Conservation (phyloP, 2,797 vertebrate genomes). For the Protosalanx chinensis region DNA sequence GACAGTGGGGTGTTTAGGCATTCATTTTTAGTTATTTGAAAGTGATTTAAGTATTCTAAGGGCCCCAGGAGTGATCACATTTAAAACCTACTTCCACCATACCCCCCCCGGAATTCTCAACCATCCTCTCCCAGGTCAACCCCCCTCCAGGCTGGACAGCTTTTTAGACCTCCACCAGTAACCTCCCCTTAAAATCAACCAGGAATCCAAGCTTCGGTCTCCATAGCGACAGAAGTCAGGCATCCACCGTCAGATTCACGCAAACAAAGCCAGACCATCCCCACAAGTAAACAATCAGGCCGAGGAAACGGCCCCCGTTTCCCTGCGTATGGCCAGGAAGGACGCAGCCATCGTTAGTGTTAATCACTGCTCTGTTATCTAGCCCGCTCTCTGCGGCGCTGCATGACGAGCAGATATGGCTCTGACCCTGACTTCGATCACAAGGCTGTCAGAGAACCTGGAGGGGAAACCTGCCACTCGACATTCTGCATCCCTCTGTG, state of each 20-base stretch:
- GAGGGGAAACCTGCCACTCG: no score
- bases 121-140: constrained; percentile 23
- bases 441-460: not conserved
- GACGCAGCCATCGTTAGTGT: constrained; percentile 5
- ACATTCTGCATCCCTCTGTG: no score
- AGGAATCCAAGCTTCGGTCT: constrained; percentile 20
- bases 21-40: constrained; percentile 15
- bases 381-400: constrained; percentile 3
- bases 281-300: constrained; percentile 1
- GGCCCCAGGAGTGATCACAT: constrained; percentile 29
- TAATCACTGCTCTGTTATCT: constrained; percentile 14
- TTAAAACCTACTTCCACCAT: constrained; percentile 20
- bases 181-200: constrained; percentile 25
- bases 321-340: not conserved
- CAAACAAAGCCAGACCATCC: not conserved
- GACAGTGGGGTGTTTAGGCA: constrained; percentile 13
- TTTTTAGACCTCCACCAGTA: constrained; percentile 34
- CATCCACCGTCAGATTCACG: constrained; percentile 14
- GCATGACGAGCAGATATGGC: constrained; percentile 1
- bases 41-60: constrained; percentile 33
- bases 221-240: constrained; percentile 39
- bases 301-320: no score
- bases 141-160: constrained; percentile 13
- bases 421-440: constrained; percentile 13
- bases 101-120: constrained; percentile 17